A percentile compares a stretch with the other conserved stretches of the same genome.
These are phyloP conservation scores for Aptenodytes patagonicus DNA, from an alignment of 2,113 vertebrate genomes.

Conservation along the genomic window DNA sequence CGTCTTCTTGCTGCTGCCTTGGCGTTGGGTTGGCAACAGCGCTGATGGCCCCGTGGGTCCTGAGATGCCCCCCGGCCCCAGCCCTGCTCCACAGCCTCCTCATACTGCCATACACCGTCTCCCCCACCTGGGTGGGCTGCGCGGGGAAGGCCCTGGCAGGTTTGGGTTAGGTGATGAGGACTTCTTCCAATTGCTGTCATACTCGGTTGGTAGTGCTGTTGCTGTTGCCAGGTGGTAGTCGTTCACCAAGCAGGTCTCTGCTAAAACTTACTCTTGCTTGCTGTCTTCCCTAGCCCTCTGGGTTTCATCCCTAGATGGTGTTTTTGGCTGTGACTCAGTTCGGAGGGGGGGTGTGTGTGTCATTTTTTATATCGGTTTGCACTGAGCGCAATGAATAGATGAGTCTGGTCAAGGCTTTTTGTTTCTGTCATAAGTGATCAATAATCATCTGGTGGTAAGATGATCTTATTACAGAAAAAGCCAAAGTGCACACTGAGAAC, in stretches of 20 bases:
- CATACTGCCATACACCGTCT: fast-evolving
- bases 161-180: not conserved
- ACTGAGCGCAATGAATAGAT: not conserved
- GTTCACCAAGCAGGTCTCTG: not conserved
- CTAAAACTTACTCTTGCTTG: not conserved
- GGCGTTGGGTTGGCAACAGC: not conserved
- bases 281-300: not conserved
- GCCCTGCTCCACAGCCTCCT: not conserved
- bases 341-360: not conserved
- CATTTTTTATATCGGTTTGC: not conserved
- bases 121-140: not conserved
- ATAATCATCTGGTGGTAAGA: constrained; percentile 50
- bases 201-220: not conserved
- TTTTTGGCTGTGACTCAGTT: not conserved
- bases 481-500: constrained; percentile 32
- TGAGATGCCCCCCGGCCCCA: not conserved
- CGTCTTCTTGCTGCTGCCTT: fast-evolving
- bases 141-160: not conserved
- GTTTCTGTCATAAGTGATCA: constrained; percentile 47
- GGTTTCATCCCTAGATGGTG: not conserved
- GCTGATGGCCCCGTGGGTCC: not conserved
- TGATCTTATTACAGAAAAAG: constrained; percentile 57
- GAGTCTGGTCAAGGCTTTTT: constrained; percentile 42
- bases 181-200: not conserved
- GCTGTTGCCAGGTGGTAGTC: not conserved